Conservation (phyloP, 2,888 invertebrate species). For the Hirtodrosophila trivittata region DNA sequence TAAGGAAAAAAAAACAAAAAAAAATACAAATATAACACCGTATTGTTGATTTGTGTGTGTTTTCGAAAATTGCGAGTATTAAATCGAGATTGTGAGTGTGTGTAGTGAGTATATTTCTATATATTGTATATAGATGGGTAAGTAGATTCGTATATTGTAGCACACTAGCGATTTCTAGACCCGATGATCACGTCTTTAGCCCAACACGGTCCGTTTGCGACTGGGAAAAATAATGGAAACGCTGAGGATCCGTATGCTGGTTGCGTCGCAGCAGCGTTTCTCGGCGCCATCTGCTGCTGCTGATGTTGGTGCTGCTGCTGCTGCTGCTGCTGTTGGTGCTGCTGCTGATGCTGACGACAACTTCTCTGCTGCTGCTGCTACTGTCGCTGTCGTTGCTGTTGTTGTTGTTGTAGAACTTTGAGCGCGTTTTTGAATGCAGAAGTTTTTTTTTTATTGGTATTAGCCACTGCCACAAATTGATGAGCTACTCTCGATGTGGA, state of each 20-base stretch:
- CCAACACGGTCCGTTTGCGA: constrained; percentile 83
- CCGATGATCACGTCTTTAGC: constrained; percentile 82
- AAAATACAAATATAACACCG: constrained; percentile 14
- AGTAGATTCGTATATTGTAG: constrained; percentile 26
- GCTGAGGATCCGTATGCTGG: constrained; percentile 67
- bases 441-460: constrained; percentile 29
- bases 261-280: constrained; percentile 38
- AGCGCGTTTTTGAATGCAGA: constrained; percentile 59
- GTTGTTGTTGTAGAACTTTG: constrained; percentile 36
- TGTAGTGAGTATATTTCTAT: constrained; percentile 32
- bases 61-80: constrained; percentile 42
- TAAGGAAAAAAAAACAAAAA: constrained; percentile 36
- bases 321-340: constrained; percentile 25
- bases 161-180: constrained; percentile 44
- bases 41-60: constrained; percentile 29
- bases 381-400: constrained; percentile 4
- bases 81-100: constrained; percentile 38
- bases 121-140: constrained; percentile 30
- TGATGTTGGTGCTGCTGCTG: constrained; percentile 21
- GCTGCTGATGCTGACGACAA: constrained; percentile 28
- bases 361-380: constrained; percentile 33
- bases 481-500: constrained; percentile 30
- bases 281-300: constrained; percentile 27
- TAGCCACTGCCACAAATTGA: constrained; percentile 20
- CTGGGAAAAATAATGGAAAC: constrained; percentile 77